These are phyloP conservation scores for Thermophis baileyi DNA, from an alignment of 2,113 vertebrate genomes.

Conservation along the genomic window DNA sequence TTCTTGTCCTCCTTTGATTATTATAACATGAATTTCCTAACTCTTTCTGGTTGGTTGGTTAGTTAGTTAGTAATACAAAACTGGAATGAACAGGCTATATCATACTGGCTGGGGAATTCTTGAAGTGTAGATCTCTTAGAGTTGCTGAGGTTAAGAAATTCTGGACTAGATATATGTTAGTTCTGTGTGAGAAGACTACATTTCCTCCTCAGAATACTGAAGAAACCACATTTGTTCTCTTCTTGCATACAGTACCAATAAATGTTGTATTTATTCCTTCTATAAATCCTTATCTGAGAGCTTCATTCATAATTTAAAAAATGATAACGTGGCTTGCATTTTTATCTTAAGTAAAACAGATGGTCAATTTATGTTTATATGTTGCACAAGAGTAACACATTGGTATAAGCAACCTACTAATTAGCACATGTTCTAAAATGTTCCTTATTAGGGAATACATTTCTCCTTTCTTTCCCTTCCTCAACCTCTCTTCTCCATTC, in stretches of 20 bases:
- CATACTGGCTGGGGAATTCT: background rate
- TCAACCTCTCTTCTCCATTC: background rate
- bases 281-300: background rate
- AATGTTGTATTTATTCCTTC: background rate
- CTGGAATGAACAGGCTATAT: background rate
- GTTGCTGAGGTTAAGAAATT: background rate
- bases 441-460: background rate
- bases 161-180: background rate
- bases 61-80: background rate
- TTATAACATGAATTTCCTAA: background rate
- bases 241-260: background rate
- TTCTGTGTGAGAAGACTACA: background rate
- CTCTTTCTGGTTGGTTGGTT: background rate
- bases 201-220: background rate
- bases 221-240: background rate
- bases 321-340: background rate
- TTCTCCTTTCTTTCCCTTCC: background rate
- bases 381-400: background rate
- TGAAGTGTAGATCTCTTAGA: background rate
- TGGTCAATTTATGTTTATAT: background rate
- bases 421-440: background rate
- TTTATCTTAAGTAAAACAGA: background rate
- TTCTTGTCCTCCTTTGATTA: background rate
- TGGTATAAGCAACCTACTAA: background rate
- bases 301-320: background rate